Conservation (phyloP, 2,888 invertebrate species). For the Coenonympha arcania region DNA sequence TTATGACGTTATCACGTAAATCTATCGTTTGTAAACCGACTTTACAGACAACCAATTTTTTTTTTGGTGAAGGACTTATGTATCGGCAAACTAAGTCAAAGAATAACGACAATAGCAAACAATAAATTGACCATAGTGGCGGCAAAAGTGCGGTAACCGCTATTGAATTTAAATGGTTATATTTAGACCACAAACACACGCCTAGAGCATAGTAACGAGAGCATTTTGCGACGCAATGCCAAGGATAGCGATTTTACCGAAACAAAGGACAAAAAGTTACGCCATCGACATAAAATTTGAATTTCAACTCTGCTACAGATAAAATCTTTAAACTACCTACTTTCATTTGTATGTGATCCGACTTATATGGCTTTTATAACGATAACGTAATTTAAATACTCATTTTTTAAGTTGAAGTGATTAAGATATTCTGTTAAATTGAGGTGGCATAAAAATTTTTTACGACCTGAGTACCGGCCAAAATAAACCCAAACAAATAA, state of each 20-base stretch:
- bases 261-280: conserved; percentile 51
- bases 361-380: background rate
- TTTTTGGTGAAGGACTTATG: background rate
- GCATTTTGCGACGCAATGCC: conserved; percentile 56
- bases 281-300: conserved; percentile 56
- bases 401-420: background rate
- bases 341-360: background rate
- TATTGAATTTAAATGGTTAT: conserved; percentile 69
- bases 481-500: too few species aligned
- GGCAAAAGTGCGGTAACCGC: conserved; percentile 52
- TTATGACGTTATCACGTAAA: too few species aligned
- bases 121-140: conserved; percentile 57
- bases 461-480: too few species aligned
- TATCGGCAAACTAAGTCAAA: conserved; percentile 43
- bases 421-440: background rate
- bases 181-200: conserved; percentile 61
- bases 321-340: background rate
- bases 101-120: conserved; percentile 49
- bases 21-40: too few species aligned
- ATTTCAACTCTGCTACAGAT: conserved; percentile 9
- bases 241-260: conserved; percentile 60
- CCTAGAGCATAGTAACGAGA: conserved; percentile 67
- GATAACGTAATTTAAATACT: background rate
- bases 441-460: too few species aligned
- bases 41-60: too few species aligned